phyloP scores from a whole-genome alignment of 1,140 invertebrate species.

The Trachymyrmex septentrionalis region DNA sequence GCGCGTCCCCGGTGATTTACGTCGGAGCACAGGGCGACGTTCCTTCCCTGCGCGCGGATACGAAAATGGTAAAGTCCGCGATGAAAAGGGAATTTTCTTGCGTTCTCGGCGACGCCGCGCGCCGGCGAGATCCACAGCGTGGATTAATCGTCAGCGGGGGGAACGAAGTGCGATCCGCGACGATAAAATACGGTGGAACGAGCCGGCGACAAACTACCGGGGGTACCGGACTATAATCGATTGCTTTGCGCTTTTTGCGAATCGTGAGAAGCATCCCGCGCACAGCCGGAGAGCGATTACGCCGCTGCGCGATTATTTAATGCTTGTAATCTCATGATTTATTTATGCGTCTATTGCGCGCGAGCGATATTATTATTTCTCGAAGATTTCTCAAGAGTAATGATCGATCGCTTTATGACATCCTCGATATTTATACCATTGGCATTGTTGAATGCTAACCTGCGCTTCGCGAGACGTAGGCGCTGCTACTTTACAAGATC shows the following conservation, averaged over 20 bases:
- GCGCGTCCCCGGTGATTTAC: conserved; percentile 78
- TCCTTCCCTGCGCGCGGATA: not conserved
- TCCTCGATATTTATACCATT: conserved; percentile 43
- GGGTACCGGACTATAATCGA: conserved; percentile 29
- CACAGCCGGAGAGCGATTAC: conserved; percentile 32
- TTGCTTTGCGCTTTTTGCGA: conserved; percentile 46
- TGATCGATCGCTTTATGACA: conserved; percentile 37
- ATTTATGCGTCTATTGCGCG: conserved; percentile 15
- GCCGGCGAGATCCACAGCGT: not conserved
- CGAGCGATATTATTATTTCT: conserved; percentile 41
- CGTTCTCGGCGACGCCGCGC: conserved; percentile 10
- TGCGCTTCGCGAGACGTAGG: not conserved
- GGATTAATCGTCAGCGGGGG: conserved; percentile 54
- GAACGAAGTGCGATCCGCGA: not conserved
- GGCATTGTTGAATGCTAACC: conserved; percentile 7
- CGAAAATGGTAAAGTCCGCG: conserved; percentile 26
- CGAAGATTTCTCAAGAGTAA: conserved; percentile 17
- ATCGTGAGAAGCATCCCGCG: not conserved
- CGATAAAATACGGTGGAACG: conserved; percentile 54
- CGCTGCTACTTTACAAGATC: not conserved
- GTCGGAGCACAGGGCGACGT: conserved; percentile 67
- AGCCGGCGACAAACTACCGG: conserved; percentile 53
- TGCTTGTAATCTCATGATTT: conserved; percentile 48
- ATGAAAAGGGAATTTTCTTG: conserved; percentile 69
- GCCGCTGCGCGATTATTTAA: conserved; percentile 45